These are phyloP conservation scores for Clivina fossor DNA, from an alignment of 2,888 invertebrate genomes.

Conservation along the genomic window DNA sequence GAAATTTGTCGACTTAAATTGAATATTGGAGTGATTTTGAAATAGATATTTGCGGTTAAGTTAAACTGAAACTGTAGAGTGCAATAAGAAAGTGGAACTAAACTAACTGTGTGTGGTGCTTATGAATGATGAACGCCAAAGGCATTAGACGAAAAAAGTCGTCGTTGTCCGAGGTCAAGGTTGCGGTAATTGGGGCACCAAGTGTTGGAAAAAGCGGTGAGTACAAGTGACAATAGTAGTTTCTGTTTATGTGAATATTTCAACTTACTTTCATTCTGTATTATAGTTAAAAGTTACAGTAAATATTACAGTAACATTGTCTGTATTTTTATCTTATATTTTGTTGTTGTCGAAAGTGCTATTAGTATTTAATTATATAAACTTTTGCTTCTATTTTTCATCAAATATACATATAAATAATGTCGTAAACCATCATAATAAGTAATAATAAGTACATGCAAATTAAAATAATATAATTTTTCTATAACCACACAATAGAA, in stretches of 20 bases:
- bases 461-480: no score
- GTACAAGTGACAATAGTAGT: conserved; percentile 46
- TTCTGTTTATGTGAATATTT: not conserved
- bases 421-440: no score
- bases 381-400: no score
- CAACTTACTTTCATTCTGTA: conserved; percentile 11
- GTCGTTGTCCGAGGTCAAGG: conserved; percentile 85
- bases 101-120: not conserved
- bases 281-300: conserved; percentile 8
- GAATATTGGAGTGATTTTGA: no score
- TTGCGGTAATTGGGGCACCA: conserved; percentile 86
- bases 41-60: no score
- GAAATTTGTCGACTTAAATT: no score
- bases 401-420: no score
- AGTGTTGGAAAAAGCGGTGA: conserved; percentile 92
- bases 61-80: no score
- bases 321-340: not conserved
- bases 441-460: no score
- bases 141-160: conserved; percentile 88
- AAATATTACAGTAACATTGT: not conserved
- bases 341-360: not conserved
- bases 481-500: no score
- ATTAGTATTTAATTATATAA: no score
- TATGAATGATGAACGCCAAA: conserved; percentile 67
- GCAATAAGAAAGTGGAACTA: not conserved